Conservation (phyloP, 2,888 invertebrate species). For the Scaptomyza tumidula region DNA sequence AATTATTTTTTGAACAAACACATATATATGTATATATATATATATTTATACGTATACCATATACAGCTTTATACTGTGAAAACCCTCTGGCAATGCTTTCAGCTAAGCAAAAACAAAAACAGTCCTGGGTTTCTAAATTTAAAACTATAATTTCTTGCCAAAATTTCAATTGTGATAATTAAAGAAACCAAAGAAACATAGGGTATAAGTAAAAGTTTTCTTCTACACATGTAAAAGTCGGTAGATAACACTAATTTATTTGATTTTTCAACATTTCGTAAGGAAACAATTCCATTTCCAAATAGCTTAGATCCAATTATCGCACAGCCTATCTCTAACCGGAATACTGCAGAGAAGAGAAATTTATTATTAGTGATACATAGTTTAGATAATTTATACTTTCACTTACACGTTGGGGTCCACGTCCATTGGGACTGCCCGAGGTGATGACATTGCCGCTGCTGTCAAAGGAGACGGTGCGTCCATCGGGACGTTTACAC, state of each 20-base stretch:
- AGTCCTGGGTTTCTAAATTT: slow-evolving; percentile 42
- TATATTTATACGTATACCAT: slow-evolving; percentile 7
- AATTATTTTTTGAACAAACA: slow-evolving; percentile 2
- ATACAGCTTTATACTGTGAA: slow-evolving; percentile 13
- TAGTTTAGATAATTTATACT: background rate
- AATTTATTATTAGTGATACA: background rate
- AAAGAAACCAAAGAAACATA: background rate
- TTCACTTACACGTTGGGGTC: slow-evolving; percentile 47
- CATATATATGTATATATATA: background rate
- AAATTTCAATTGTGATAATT: background rate
- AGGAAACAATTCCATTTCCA: no score
- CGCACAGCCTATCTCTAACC: slow-evolving; percentile 22
- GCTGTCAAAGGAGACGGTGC: slow-evolving; percentile 50
- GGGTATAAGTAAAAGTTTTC: background rate
- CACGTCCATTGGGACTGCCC: slow-evolving; percentile 54
- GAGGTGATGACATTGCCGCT: slow-evolving; percentile 55
- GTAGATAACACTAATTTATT: background rate
- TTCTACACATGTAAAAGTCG: background rate
- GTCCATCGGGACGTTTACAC: slow-evolving; percentile 63
- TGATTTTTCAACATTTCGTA: background rate
- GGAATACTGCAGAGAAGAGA: slow-evolving; percentile 25
- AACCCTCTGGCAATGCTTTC: slow-evolving; percentile 12
- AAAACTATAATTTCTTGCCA: slow-evolving; percentile 39
- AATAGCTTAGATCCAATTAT: no score
- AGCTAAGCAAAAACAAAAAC: background rate